These are phyloP conservation scores for Medauroidea extradentata DNA, from an alignment of 1,140 invertebrate species.

Conservation along the genomic window DNA sequence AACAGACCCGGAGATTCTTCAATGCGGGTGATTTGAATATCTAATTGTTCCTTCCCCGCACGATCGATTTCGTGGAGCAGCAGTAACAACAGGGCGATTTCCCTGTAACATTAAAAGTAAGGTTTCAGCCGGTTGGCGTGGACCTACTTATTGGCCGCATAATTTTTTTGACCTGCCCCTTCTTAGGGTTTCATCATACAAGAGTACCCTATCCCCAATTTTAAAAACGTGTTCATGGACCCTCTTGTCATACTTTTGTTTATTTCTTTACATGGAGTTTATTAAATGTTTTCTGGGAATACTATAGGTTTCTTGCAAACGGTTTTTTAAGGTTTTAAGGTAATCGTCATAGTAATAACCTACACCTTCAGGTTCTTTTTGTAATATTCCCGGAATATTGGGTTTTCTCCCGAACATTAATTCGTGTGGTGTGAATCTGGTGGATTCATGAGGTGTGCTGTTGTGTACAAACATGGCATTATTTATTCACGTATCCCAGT, in stretches of 20 bases:
- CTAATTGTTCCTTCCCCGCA: neutral
- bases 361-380: neutral
- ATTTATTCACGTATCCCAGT: slow-evolving; percentile 31
- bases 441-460: slow-evolving; percentile 5
- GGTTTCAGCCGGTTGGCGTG: neutral
- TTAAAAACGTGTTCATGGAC: neutral
- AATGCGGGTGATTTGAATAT: too few relatives aligned
- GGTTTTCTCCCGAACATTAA: slow-evolving; percentile 5
- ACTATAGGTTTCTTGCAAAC: neutral
- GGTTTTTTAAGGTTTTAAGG: neutral
- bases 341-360: slow-evolving; percentile 7
- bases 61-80: neutral
- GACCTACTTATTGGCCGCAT: neutral
- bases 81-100: neutral
- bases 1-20: neutral
- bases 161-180: neutral
- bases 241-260: too few relatives aligned
- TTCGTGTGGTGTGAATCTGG: slow-evolving; percentile 1
- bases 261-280: too few relatives aligned
- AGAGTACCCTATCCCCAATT: neutral
- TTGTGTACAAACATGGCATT: slow-evolving; percentile 10
- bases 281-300: neutral
- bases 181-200: neutral
- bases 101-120: neutral
- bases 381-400: slow-evolving; percentile 8